A percentile compares a stretch with the other conserved stretches of the same genome.
Evolutionary conservation across 2,888 invertebrate species (phyloP).

Genomic region (Chymomyza amoena): DNA sequence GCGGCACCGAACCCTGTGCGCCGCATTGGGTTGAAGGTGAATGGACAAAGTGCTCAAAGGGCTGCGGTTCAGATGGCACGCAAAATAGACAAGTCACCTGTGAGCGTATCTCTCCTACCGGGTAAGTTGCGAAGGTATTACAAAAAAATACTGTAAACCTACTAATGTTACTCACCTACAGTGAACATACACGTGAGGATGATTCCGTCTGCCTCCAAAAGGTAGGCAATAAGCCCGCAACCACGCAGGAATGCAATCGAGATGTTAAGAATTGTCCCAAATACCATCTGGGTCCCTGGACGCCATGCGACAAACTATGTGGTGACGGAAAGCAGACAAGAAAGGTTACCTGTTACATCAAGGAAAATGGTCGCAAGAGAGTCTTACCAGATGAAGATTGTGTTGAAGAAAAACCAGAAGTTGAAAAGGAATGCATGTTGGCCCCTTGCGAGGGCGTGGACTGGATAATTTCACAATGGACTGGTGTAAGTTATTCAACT

Average conservation of each 20-base stretch:
- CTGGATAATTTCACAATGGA: slow-evolving; percentile 93
- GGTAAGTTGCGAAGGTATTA: slow-evolving; percentile 77
- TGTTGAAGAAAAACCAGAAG: slow-evolving; percentile 84
- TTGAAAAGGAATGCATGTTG: slow-evolving; percentile 85
- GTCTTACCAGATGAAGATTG: slow-evolving; percentile 84
- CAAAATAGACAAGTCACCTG: slow-evolving; percentile 88
- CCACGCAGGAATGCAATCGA: slow-evolving; percentile 86
- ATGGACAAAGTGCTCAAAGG: slow-evolving; percentile 90
- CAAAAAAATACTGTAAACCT: not conserved
- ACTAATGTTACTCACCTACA: slow-evolving; percentile 49
- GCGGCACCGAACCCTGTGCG: slow-evolving; percentile 88
- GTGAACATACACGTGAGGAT: slow-evolving; percentile 84
- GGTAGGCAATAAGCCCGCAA: slow-evolving; percentile 85
- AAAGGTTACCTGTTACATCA: slow-evolving; percentile 88
- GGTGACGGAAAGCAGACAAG: slow-evolving; percentile 92
- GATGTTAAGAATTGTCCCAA: slow-evolving; percentile 87
- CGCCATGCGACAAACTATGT: slow-evolving; percentile 94
- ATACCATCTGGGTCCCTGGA: slow-evolving; percentile 95
- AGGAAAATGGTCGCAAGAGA: slow-evolving; percentile 82
- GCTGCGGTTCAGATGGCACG: slow-evolving; percentile 88
- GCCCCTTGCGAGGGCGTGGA: slow-evolving; percentile 94
- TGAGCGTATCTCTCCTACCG: slow-evolving; percentile 87
- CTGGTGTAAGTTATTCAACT: slow-evolving; percentile 83
- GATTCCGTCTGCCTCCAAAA: slow-evolving; percentile 86
- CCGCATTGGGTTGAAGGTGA: slow-evolving; percentile 88